A percentile compares a stretch with the other conserved stretches of the same genome.
phyloP scores from a whole-genome alignment of 2,797 vertebrate species.

The Nasua narica region DNA sequence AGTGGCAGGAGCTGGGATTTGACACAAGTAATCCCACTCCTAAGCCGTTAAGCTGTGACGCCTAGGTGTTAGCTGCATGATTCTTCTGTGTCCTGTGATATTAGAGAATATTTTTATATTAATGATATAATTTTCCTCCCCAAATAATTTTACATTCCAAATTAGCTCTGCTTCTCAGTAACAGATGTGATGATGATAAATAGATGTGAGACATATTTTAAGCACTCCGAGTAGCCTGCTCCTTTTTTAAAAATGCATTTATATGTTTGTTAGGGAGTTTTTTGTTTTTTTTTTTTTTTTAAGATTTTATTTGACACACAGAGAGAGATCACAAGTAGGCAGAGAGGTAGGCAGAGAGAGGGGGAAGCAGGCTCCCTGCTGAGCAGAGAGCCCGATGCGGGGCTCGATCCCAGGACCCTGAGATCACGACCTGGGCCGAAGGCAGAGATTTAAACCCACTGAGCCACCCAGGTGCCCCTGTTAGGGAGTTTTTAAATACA shows the following conservation, averaged over 20 bases:
- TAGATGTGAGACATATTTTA: not conserved
- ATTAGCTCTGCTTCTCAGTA: not conserved
- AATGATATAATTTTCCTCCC: not conserved
- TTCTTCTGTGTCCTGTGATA: not conserved
- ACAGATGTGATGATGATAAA: not conserved
- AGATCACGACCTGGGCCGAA: no score
- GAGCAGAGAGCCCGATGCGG: no score
- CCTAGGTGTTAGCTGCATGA: not conserved
- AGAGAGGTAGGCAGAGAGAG: no score
- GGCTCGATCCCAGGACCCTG: no score
- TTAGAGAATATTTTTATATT: not conserved
- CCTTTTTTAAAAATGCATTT: conserved; percentile 25
- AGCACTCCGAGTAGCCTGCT: not conserved
- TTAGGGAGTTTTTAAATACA: not conserved
- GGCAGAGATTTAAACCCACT: no score
- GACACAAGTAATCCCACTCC: not conserved
- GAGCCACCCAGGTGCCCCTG: no score
- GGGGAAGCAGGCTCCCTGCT: no score
- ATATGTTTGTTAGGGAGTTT: not conserved
- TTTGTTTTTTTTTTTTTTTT: no score
- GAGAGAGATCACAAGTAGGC: no score
- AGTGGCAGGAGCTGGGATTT: not conserved
- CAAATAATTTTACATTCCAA: not conserved
- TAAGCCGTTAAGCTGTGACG: not conserved
- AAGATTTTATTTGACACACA: no score